Evolutionary conservation across 2,888 invertebrate species (phyloP), one percentile per base, ranked within the genome.

Genomic region (Lasius fuliginosus): DNA sequence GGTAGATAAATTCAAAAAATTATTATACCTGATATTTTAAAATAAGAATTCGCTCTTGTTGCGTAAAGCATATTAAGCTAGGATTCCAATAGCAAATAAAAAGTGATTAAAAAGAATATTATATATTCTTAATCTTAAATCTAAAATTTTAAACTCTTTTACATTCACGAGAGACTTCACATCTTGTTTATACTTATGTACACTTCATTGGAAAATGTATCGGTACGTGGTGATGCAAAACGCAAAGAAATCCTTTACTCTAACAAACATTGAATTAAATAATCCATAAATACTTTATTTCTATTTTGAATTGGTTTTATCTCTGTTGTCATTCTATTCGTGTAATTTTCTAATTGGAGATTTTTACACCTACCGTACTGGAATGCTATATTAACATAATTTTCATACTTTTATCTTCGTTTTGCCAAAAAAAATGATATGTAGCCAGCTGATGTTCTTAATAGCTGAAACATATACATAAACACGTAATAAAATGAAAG

Each of bases 391-490:
- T 15, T 49, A 40, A 6, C 3, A 3, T 42, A 12, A 27, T 42
- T 27, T 42, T 60, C 6, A 40, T 5, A 23, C 1, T 62, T 23
- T 75, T 15, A 64, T 49, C 1, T 23, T 75, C 33, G 75, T 0
- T 64, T 62, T 23, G 75, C 64, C 0, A 75, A 27, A 15, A 75
- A n/a, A 11, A 75, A 64, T 27, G 75, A 75, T 75, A 75, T 75
- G 33, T 75, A 75, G 15, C 75, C 46, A 33, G 62, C 75, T 9
- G 75, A 75, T 15, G 75, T 33, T 49, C 49, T 75, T 12, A 75
- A 46, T 0, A 75, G 1, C 75, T 75, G 11, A 64, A 64, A 75
- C 33, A 75, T 64, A 73, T 40, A 42, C 18, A 15, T 42, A 42
- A 9, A 3, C 8, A 49, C 1, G 9, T 12, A 46, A 68, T 3